Evolutionary conservation across 2,888 invertebrate genomes (phyloP), one percentile per base, ranked within the genome.

Genomic region (Bombylius discolor): DNA sequence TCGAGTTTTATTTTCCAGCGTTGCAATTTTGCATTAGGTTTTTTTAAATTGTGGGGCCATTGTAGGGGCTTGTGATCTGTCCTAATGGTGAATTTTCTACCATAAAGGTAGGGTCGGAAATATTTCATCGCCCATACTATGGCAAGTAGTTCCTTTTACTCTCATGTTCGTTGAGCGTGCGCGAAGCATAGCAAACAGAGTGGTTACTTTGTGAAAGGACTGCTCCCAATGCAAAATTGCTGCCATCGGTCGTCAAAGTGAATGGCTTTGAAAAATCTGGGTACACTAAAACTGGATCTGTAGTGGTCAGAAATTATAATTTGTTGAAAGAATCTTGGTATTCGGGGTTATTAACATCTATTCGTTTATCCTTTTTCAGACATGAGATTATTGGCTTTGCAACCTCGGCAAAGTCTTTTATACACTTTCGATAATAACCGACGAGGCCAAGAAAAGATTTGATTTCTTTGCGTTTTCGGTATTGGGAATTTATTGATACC

Each of bases 21-120:
- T 50, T 55, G 50, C 2, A 53, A 13, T 36, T 53, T 60, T 14
- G 45, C 42, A 51, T 56, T 61, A 39, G 55, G 56, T 49, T 59
- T 52, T 44, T 58, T 61, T 12, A 51, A 47, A 13, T 51, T 47
- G 23, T 54, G 46, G 5, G 60, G 34, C 60, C 59, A 62, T 36
- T 45, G 52, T 2, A 59, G 51, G 3, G 59, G 59, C 39, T 55
- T 52, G 46, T 56, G 56, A n/a, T 56, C 52, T 1, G 56, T 59
- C 45, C 49, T 36, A 11, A 59, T 51, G 5, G 34, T 47, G 13
- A 59, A 59, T 23, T 55, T 53, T 5, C 50, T 33, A 11, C 58
- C 58, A 46, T 44, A 56, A 8, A 59, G 44, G n/a, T 59, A 59
- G 3, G 50, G 52, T 34, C 53, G 51, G 31, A 56, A 52, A 33